Conservation (phyloP, 2,797 vertebrate species). For the Fundulus diaphanus region DNA sequence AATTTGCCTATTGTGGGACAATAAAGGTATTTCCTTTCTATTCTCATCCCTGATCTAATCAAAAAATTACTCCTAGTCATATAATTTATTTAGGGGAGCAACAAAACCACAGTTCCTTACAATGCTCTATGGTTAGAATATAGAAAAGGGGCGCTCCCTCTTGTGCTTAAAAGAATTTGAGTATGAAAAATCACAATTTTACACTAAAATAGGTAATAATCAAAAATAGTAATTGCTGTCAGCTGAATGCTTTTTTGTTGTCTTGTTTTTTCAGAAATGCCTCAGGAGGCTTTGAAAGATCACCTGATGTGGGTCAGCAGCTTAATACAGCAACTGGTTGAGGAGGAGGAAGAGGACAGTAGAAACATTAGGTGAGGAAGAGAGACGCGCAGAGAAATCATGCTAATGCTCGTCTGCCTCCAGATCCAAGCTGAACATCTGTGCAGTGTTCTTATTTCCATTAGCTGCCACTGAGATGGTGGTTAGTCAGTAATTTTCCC, state of each 20-base stretch:
- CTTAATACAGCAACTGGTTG: constrained; percentile 73
- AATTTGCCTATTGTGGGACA: too few relatives aligned
- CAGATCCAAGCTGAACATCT: constrained; percentile 41
- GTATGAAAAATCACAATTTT: not conserved
- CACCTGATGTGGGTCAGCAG: constrained; percentile 78
- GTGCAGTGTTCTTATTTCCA: constrained; percentile 58
- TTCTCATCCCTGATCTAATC: too few relatives aligned
- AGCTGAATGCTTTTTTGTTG: constrained; percentile 36
- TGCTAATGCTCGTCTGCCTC: constrained; percentile 54
- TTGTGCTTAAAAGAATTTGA: not conserved
- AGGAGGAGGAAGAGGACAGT: constrained; percentile 61
- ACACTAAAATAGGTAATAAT: not conserved
- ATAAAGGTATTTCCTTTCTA: too few relatives aligned
- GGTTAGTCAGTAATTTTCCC: constrained; percentile 65
- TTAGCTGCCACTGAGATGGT: constrained; percentile 58
- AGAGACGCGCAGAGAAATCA: constrained; percentile 29
- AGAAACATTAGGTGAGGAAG: constrained; percentile 61
- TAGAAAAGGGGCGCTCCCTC: not conserved
- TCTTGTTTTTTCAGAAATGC: constrained; percentile 73
- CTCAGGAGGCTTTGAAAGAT: constrained; percentile 69
- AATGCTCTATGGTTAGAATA: too few relatives aligned
- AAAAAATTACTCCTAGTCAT: not conserved
- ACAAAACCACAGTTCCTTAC: not conserved
- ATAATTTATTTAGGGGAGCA: not conserved
- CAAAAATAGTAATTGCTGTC: constrained; percentile 22